A percentile compares a stretch with the other conserved stretches of the same genome.
These are phyloP conservation scores for Zaprionus ghesquierei DNA, from an alignment of 1,140 invertebrate species.

Conservation along the genomic window DNA sequence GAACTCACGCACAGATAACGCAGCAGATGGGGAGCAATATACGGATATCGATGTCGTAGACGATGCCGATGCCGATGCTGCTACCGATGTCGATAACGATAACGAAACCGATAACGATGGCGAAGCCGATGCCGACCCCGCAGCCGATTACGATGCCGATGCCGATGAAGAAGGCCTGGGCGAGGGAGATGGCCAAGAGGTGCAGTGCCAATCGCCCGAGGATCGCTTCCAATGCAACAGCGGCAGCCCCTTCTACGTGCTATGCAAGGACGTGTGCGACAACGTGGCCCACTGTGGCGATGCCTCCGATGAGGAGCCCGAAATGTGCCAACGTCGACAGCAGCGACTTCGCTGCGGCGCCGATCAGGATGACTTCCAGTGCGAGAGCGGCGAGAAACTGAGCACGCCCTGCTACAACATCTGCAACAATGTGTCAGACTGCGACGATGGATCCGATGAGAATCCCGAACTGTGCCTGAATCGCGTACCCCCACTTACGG, in stretches of 20 bases:
- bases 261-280: constrained; percentile 22
- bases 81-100: neutral
- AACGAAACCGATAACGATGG: neutral
- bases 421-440: constrained; percentile 13
- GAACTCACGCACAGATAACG: constrained; percentile 10
- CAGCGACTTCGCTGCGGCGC: neutral
- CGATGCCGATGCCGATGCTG: neutral
- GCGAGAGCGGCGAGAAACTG: neutral
- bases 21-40: neutral
- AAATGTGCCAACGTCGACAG: constrained; percentile 7
- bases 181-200: neutral
- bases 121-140: neutral
- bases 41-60: neutral
- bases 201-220: neutral
- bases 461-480: neutral
- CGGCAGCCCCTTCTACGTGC: constrained; percentile 2
- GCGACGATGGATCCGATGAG: constrained; percentile 36
- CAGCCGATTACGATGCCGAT: neutral
- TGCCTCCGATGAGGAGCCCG: constrained; percentile 27
- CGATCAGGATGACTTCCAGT: constrained; percentile 12
- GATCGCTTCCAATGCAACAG: constrained; percentile 11
- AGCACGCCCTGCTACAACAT: constrained; percentile 14
- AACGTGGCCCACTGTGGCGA: constrained; percentile 10
- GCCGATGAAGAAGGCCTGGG: neutral
- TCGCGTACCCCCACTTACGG: neutral